Conservation (phyloP, 64 coral and sea anemone genomes). For the Hydrozoanthus tunicans region DNA sequence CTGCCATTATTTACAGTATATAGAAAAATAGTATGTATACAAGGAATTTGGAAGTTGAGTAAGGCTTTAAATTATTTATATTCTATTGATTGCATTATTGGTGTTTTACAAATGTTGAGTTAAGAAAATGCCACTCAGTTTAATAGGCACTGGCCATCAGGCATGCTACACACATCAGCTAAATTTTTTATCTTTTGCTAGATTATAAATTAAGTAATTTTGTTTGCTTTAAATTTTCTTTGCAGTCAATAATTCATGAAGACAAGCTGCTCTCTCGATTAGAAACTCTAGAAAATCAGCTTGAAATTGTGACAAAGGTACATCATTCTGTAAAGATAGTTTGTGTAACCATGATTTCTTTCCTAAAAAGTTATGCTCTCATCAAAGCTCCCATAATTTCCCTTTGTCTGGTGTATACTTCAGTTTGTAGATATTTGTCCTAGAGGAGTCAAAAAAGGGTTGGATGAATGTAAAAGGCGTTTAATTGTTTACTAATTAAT, state of each 20-base stretch:
- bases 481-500: too few species aligned
- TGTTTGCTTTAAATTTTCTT: slow-evolving; percentile 26
- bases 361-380: neutral
- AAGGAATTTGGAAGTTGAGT: too few species aligned
- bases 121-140: neutral
- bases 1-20: too few species aligned
- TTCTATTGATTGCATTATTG: too few species aligned
- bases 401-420: too few species aligned
- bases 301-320: slow-evolving; percentile 96
- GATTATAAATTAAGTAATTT: neutral
- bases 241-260: slow-evolving; percentile 94
- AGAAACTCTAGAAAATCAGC: slow-evolving; percentile 97
- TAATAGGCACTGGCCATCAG: neutral
- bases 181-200: neutral
- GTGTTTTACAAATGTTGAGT: too few species aligned
- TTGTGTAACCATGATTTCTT: neutral
- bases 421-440: too few species aligned
- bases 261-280: slow-evolving; percentile 97
- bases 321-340: neutral
- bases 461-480: too few species aligned
- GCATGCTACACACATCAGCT: neutral
- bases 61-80: too few species aligned
- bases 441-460: too few species aligned
- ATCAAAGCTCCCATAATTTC: too few species aligned
- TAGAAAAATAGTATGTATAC: too few species aligned